These are phyloP conservation scores for Lycaon pictus DNA, from an alignment of 2,113 vertebrate species.

Conservation along the genomic window DNA sequence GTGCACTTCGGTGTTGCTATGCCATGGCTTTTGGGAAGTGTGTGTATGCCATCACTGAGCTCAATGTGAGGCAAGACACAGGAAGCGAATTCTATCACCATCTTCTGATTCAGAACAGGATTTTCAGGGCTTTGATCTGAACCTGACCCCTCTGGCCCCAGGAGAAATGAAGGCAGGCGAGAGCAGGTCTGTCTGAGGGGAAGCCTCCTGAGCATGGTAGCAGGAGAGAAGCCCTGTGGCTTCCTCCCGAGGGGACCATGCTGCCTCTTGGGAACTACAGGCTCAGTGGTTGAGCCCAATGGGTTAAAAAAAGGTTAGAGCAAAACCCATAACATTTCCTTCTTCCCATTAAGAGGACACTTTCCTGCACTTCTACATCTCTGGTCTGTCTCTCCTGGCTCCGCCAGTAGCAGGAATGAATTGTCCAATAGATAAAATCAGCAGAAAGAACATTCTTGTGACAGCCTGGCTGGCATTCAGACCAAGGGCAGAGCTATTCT, in stretches of 20 bases:
- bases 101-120: background rate
- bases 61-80: background rate
- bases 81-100: background rate
- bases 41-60: background rate
- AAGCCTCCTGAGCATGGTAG: background rate
- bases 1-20: background rate
- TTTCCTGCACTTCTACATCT: rapidly evolving
- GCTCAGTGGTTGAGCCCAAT: background rate
- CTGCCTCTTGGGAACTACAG: background rate
- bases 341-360: background rate
- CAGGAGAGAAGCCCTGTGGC: background rate
- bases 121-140: background rate
- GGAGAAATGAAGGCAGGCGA: background rate
- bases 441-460: background rate
- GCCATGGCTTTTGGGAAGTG: too few species aligned
- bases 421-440: background rate
- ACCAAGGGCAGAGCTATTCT: background rate
- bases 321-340: background rate
- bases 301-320: too few species aligned
- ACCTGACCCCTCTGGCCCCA: background rate
- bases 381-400: background rate
- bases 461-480: background rate
- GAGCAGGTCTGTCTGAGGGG: background rate
- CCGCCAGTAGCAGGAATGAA: rapidly evolving
- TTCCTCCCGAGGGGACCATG: background rate